Evolutionary conservation across 2,797 vertebrate species (phyloP), one percentile per base, ranked within the genome.

Genomic region (Enoplosus armatus): DNA sequence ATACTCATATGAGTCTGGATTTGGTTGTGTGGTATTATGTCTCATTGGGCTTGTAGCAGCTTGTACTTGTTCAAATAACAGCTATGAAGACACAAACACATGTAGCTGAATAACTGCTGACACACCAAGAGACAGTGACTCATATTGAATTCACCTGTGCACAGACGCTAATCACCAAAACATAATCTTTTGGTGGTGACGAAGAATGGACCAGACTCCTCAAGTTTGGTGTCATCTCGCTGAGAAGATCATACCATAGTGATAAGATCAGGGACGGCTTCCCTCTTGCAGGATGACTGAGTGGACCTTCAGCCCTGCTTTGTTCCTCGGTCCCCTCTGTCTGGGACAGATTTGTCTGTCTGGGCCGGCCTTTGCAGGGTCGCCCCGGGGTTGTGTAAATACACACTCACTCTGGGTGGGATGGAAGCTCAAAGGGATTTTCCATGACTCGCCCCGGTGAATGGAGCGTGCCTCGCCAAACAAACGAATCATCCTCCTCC

Each of bases 371-470:
- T 75, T 56, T 10, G 37, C 50, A 26, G 86, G 91, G 89, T 94
- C 82, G 24, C 82, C 70, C 62, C 69, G 64, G 86, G 90, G 91
- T 91, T 94, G 91, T 85, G 86, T 89, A 95, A 94, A 94, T 90
- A 94, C 75, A 88, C 89, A 26, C 68, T 80, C 85, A 65, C 78
- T 75, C 77, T 93, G 91, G 94, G 94, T 95, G 95, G 94, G 92
- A 94, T 88, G 59, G 67, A 79, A 75, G 85, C 87, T 90, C 85
- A 87, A 85, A 90, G 78, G 74, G 84, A 85, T 93, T 95, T 94
- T 95, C 94, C 92, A 91, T 92, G 90, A 87, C 82, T 90, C 67
- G 74, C 72, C 79, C 78, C 66, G 64, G 75, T 82, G 93, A 92
- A 81, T 90, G 88, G 82, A 90, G 83, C 80, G 62, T 77, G 76